Base-by-base conservation (phyloP, 2,113 vertebrate species). In the Peucedramus taeniatus region DNA sequence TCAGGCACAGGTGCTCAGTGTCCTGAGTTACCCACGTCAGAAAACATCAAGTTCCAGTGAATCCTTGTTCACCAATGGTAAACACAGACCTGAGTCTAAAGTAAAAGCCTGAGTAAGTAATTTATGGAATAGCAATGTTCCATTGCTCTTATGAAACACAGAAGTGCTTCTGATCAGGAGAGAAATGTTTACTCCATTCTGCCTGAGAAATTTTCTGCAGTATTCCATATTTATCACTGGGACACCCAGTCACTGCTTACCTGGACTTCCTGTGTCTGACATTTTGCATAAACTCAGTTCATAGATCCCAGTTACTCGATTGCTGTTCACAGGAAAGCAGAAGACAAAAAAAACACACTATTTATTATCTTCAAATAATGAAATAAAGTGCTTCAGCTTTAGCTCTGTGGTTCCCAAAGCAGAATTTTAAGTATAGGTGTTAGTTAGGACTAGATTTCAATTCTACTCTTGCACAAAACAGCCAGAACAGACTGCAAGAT, bases 221-320 rank as follows among this genome's bases (percentile, higher is more conserved):
- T 49, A 60, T 75, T 91, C 89, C 40, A 12, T 17, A 39, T 61
- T 87, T 70, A 30, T 42, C 9, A 4, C 45, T 69, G 59, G 22
- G 61, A 39, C 49, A 54, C 3, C 17, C 15, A 17, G 22, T 11
- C 35, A 33, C 28, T 83, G 70, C 98, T 98, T 96, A 99, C 99
- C 99, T 98, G 99, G 99, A 66, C 99, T 99, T 92, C 99, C 99
- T 13, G 99, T 98, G 97, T 99, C 99, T 35, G 99, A 97, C 98
- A 99, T 99, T 97, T 99, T 99, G 98, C 99, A 99, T 87, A 99
- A 98, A 95, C 99, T 99, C 76, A 99, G 98, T 94, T 99, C 99
- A 68, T 99, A 99, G 96, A 99, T 99, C 37, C 99, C 99, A 7
- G 99, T 99, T 56, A 99, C 99, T 95, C 99, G 98, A 94, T 99